These are phyloP conservation scores for Pseudopipra pipra DNA, from an alignment of 2,113 vertebrate species.

Conservation along the genomic window DNA sequence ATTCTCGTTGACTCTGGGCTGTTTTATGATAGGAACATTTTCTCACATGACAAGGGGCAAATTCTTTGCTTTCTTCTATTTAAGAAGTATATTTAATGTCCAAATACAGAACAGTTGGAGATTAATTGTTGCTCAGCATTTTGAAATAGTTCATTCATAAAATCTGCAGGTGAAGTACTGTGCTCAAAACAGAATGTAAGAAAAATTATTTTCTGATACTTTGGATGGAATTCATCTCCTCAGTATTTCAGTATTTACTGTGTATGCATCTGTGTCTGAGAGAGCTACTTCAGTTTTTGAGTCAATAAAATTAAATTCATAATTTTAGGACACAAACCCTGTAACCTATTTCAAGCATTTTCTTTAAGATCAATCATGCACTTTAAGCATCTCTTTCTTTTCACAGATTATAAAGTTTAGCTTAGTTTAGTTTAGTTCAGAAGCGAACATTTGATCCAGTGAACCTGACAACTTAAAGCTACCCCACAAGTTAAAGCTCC, in stretches of 20 bases:
- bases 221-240: not conserved
- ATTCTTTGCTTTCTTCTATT: not conserved
- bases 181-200: not conserved
- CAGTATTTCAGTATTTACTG: not conserved
- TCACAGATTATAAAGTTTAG: not conserved
- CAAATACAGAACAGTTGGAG: not conserved
- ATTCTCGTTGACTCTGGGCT: not conserved
- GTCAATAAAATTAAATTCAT: not conserved
- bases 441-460: not conserved
- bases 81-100: not conserved
- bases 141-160: not conserved
- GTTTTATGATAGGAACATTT: not conserved
- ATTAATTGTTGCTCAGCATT: not conserved
- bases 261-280: not conserved
- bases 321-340: not conserved
- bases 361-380: not conserved
- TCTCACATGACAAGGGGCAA: not conserved
- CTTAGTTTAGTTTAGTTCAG: not conserved
- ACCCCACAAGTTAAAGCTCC: not conserved
- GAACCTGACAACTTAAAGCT: not conserved
- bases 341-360: not conserved
- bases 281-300: not conserved
- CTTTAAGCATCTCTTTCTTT: not conserved
- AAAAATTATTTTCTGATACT: not conserved
- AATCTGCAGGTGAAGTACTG: not conserved